A percentile compares a stretch with the other conserved stretches of the same genome.
Conservation (phyloP, 1,140 invertebrate genomes). For the Hyles euphorbiae region DNA sequence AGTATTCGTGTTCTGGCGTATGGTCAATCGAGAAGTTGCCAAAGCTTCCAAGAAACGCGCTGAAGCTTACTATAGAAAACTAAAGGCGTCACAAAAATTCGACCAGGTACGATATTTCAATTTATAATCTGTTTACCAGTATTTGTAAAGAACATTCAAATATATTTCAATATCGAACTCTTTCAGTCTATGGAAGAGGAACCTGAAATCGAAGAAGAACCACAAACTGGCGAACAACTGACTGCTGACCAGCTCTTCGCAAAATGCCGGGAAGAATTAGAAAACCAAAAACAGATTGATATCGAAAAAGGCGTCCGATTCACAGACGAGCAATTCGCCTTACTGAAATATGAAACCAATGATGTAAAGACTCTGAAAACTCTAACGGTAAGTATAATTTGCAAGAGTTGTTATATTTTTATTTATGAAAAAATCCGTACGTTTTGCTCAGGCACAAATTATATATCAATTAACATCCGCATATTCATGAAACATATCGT, state of each 20-base stretch:
- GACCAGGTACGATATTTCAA: conserved; percentile 64
- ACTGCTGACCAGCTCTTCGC: conserved; percentile 46
- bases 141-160: not conserved
- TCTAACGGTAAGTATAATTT: conserved; percentile 71
- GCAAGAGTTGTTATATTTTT: too few relatives aligned
- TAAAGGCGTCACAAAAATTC: conserved; percentile 73
- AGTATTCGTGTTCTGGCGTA: conserved; percentile 78
- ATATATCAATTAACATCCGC: too few relatives aligned
- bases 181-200: conserved; percentile 43
- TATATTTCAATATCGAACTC: not conserved
- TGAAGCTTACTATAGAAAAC: conserved; percentile 78
- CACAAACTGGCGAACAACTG: conserved; percentile 42
- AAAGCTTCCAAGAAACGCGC: conserved; percentile 65
- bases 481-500: too few relatives aligned
- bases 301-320: conserved; percentile 74
- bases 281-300: conserved; percentile 61
- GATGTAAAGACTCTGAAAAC: conserved; percentile 77
- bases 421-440: too few relatives aligned
- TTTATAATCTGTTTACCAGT: conserved; percentile 4
- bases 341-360: conserved; percentile 78
- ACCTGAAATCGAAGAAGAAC: conserved; percentile 35
- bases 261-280: conserved; percentile 50
- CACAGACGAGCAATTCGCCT: conserved; percentile 74
- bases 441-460: too few relatives aligned
- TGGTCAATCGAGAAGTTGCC: conserved; percentile 69